phyloP scores from a whole-genome alignment of 2,888 invertebrate genomes.

The Latrodectus elegans region DNA sequence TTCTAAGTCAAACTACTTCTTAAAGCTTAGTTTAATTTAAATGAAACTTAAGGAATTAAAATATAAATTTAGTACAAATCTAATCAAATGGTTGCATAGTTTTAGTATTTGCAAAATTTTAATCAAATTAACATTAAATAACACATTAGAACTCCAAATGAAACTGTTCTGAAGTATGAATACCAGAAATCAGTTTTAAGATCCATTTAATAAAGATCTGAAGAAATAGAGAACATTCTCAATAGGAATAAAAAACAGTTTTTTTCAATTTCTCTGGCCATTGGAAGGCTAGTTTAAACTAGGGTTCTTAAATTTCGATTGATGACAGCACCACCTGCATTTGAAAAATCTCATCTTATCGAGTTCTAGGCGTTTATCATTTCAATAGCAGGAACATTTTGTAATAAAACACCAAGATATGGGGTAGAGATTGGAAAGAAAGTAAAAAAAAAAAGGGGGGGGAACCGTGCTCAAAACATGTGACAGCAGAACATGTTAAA shows the following conservation, averaged over 20 bases:
- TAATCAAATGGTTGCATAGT: too few relatives aligned
- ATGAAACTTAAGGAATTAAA: too few relatives aligned
- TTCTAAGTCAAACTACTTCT: too few relatives aligned
- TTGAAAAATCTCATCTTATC: conserved; percentile 43
- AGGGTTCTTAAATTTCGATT: conserved; percentile 29
- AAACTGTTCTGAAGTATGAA: too few relatives aligned
- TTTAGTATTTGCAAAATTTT: too few relatives aligned
- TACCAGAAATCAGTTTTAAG: too few relatives aligned
- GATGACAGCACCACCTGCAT: conserved; percentile 31
- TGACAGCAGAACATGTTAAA: conserved; percentile 34
- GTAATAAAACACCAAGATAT: conserved; percentile 40
- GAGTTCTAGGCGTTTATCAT: conserved; percentile 36
- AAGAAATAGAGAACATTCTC: too few relatives aligned
- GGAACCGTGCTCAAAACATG: conserved; percentile 9
- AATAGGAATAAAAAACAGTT: background rate
- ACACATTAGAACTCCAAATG: too few relatives aligned
- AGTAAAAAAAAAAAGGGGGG: background rate
- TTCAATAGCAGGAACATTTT: conserved; percentile 48
- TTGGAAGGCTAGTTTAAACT: conserved; percentile 2
- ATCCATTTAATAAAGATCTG: too few relatives aligned
- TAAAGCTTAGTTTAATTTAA: too few relatives aligned
- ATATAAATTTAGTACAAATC: too few relatives aligned
- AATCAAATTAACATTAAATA: too few relatives aligned
- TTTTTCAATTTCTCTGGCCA: background rate
- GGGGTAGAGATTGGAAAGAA: conserved; percentile 12